Conservation (phyloP, 2,888 invertebrate genomes). For the Brachyptera putata region DNA sequence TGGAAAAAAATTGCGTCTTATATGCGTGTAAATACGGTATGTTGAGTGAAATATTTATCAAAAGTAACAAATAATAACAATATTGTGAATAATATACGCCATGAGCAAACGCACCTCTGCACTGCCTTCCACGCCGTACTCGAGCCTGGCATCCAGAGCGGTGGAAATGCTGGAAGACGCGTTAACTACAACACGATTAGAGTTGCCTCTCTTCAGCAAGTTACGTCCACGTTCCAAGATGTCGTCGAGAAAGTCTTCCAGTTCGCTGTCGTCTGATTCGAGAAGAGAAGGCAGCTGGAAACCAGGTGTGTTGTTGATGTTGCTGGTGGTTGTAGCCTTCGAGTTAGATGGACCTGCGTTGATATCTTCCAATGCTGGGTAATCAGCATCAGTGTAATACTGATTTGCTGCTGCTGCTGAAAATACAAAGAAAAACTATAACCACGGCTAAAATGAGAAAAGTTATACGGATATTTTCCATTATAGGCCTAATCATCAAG, state of each 20-base stretch:
- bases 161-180: constrained; percentile 55
- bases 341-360: constrained; percentile 23
- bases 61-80: too few relatives aligned
- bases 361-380: constrained; percentile 3
- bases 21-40: too few relatives aligned
- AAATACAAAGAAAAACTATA: too few relatives aligned
- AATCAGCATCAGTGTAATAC: too few relatives aligned
- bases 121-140: constrained; percentile 71
- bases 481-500: too few relatives aligned
- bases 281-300: constrained; percentile 60
- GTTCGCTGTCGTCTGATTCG: constrained; percentile 78
- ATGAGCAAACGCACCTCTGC: constrained; percentile 60
- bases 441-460: too few relatives aligned
- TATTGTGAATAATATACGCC: too few relatives aligned
- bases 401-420: too few relatives aligned
- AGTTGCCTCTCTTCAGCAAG: constrained; percentile 51
- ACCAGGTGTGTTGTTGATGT: constrained; percentile 21
- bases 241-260: constrained; percentile 72
- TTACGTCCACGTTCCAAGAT: constrained; percentile 58
- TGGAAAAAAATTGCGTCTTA: too few relatives aligned
- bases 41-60: too few relatives aligned
- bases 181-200: constrained; percentile 6
- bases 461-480: too few relatives aligned
- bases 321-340: neutral
- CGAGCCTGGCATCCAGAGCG: constrained; percentile 72